Base-by-base conservation (phyloP, 2,113 vertebrate species). In the Nanorana parkeri region DNA sequence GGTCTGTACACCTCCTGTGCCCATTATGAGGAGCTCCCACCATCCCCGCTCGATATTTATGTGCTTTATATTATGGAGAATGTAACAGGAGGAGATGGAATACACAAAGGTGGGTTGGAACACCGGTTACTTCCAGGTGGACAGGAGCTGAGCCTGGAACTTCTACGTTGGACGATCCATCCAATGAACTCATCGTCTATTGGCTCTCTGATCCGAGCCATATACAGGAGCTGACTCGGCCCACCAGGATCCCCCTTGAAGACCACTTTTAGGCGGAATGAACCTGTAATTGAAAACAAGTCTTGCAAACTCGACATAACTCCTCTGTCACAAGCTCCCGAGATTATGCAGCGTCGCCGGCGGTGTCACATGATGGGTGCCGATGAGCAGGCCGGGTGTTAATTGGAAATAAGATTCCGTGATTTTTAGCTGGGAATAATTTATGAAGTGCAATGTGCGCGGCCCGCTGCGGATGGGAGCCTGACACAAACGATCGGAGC, bases 401-500 rank as follows among this genome's bases (percentile, higher is more conserved):
- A 79, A 66, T 29, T 58, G 77, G 0, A 24, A 58, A 36, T 78
- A 26, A 68, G 77, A 79, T 79, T 52, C 77, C 24, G 64, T 11
- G 65, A 54, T 58, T 19, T 36, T 55, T 78, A 17, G 61, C 77
- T 11, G 64, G 26, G 77, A 79, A 79, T 79, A 79, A 79, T 79
- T 68, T 58, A 41, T 55, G 61, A 75, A 3, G 54, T 68, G 77
- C 28, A 13, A 78, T 32, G 47, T 55, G 63, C 63, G 63, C 26
- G 10, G 76, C 74, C 69, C 69, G 19, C n/a, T n/a, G n/a, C 74
- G 36, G 60, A 26, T 51, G n/a, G 41, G 23, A 47, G 60, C 74
- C 36, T 41, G 28, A 23, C 28, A 21, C 75, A 24, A 32, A 32
- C 28, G 11, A 26, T 29, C 61, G 0, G 23, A 8, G 60, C 29